phyloP scores from a whole-genome alignment of 2,797 vertebrate species.

The Tragelaphus eurycerus region DNA sequence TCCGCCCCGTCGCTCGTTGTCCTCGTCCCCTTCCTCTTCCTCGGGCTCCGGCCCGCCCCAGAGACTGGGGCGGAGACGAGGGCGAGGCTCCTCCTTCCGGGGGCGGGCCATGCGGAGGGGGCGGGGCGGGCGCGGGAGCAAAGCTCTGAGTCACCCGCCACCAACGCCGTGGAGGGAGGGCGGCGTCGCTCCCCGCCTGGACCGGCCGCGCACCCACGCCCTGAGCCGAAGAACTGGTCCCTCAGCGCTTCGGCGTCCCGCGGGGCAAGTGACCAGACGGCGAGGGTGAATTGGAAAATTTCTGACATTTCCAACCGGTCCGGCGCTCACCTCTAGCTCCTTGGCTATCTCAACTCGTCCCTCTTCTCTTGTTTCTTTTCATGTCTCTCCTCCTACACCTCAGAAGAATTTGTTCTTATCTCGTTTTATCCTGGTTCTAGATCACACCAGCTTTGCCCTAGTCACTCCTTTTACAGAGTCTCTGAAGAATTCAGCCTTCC shows the following conservation, averaged over 20 bases:
- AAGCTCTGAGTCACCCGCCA: slow-evolving; percentile 48
- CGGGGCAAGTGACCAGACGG: background rate
- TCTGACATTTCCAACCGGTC: background rate
- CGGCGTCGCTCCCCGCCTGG: background rate
- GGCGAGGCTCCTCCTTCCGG: slow-evolving; percentile 50
- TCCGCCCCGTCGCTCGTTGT: slow-evolving; percentile 42
- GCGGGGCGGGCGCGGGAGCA: background rate
- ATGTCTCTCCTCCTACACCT: background rate
- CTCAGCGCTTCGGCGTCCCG: background rate
- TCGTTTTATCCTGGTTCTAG: background rate
- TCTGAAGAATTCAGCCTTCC: background rate
- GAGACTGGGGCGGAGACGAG: slow-evolving; percentile 36
- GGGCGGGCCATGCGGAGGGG: background rate
- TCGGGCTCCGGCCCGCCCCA: slow-evolving; percentile 50
- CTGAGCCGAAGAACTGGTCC: background rate
- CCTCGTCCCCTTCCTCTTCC: slow-evolving; percentile 75
- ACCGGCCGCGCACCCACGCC: background rate
- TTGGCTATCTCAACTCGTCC: background rate
- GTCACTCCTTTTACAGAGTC: background rate
- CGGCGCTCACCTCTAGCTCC: background rate
- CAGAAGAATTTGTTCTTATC: background rate
- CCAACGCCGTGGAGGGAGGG: background rate
- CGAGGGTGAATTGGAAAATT: background rate
- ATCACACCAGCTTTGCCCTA: background rate
- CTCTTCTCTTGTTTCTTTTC: background rate